phyloP scores from a whole-genome alignment of 2,113 vertebrate genomes.

The Ellobius talpinus region DNA sequence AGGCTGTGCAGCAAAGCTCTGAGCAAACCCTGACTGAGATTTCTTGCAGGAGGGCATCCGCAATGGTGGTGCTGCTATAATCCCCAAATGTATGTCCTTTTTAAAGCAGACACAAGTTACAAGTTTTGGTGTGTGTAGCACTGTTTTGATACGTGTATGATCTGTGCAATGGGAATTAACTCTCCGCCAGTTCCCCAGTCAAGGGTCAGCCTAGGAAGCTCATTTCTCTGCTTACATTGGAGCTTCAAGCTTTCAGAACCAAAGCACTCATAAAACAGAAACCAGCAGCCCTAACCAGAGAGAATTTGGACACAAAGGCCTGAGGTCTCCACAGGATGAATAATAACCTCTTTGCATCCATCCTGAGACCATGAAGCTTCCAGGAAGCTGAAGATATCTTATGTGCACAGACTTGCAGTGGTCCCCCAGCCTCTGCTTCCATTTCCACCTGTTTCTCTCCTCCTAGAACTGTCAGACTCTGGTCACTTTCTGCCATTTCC shows the following conservation, averaged over 20 bases:
- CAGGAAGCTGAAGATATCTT: not conserved
- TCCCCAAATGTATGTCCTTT: not conserved
- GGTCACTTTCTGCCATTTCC: fast-evolving
- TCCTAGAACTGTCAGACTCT: not conserved
- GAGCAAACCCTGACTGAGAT: not conserved
- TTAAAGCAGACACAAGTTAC: not conserved
- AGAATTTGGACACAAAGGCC: not conserved
- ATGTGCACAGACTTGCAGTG: not conserved
- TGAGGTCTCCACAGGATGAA: not conserved
- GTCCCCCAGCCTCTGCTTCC: fast-evolving
- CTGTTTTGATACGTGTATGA: not conserved
- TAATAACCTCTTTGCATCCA: not conserved
- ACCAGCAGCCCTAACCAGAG: not conserved
- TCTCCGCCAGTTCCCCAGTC: not conserved
- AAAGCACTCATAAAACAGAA: conserved; percentile 5
- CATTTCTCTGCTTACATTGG: not conserved
- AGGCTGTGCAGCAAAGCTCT: not conserved
- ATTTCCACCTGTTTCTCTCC: not conserved
- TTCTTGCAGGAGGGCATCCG: not conserved
- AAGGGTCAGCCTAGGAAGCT: not conserved
- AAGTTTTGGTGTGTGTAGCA: not conserved
- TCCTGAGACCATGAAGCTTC: not conserved
- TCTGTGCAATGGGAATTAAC: not conserved
- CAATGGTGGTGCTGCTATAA: not conserved
- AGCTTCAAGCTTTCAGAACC: not conserved